phyloP scores from a whole-genome alignment of 2,888 invertebrate species.

The Trichogramma evanescens region DNA sequence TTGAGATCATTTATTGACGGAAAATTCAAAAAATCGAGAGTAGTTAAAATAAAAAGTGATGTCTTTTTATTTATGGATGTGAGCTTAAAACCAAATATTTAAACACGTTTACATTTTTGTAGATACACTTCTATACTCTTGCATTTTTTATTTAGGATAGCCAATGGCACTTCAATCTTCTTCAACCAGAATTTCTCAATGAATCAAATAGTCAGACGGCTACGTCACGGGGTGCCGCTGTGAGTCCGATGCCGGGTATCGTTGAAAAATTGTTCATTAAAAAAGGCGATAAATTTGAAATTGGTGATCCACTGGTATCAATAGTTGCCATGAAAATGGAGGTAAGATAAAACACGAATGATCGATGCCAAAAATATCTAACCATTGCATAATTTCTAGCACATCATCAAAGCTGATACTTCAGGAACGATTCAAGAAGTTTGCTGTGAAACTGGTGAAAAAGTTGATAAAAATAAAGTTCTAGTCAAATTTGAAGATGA shows the following conservation, averaged over 20 bases:
- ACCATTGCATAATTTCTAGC: slow-evolving; percentile 47
- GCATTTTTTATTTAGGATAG: slow-evolving; percentile 52
- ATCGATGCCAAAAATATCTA: neutral
- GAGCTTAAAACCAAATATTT: slow-evolving; percentile 24
- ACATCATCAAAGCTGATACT: slow-evolving; percentile 78
- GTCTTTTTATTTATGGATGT: slow-evolving; percentile 63
- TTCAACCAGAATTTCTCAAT: slow-evolving; percentile 55
- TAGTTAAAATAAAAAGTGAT: slow-evolving; percentile 53
- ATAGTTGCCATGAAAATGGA: slow-evolving; percentile 99
- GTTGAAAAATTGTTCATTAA: slow-evolving; percentile 83
- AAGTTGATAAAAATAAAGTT: slow-evolving; percentile 66
- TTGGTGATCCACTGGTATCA: slow-evolving; percentile 85
- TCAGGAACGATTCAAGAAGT: slow-evolving; percentile 72
- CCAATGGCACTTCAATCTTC: slow-evolving; percentile 59
- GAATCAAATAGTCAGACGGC: slow-evolving; percentile 43
- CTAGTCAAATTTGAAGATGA: slow-evolving; percentile 37
- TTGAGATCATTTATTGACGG: slow-evolving; percentile 54
- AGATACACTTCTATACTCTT: neutral
- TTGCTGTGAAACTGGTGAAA: slow-evolving; percentile 68
- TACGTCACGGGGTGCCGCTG: slow-evolving; percentile 50
- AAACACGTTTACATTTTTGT: neutral
- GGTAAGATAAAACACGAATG: slow-evolving; percentile 40
- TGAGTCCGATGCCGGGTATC: slow-evolving; percentile 94
- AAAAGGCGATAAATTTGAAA: slow-evolving; percentile 71
- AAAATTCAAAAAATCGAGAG: slow-evolving; percentile 51